A percentile compares a stretch with the other conserved stretches of the same genome.
phyloP scores from a whole-genome alignment of 2,797 vertebrate species.

The Sitta carolinensis region DNA sequence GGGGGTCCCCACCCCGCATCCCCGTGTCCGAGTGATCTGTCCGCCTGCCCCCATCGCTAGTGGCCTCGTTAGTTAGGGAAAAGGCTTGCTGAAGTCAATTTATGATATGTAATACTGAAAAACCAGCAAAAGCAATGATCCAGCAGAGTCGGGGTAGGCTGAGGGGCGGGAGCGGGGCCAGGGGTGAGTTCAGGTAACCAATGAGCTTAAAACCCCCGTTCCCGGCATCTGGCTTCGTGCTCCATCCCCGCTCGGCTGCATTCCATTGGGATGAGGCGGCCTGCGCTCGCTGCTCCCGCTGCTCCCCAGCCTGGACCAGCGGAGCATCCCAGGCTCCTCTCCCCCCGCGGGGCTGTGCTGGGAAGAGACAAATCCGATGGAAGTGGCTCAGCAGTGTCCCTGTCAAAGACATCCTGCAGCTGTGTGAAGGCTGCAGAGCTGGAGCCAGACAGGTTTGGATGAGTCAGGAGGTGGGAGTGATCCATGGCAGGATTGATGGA shows the following conservation, averaged over 20 bases:
- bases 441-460: not conserved
- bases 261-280: not conserved
- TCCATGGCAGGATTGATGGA: not conserved
- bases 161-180: too few relatives aligned
- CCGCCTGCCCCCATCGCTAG: not conserved
- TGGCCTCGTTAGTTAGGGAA: conserved; percentile 53
- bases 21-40: not conserved
- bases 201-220: not conserved
- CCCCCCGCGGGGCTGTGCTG: fast-evolving
- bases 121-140: not conserved
- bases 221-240: not conserved
- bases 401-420: not conserved
- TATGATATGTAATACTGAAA: not conserved
- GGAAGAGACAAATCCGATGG: not conserved
- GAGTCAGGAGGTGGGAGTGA: not conserved
- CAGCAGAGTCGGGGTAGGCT: not conserved
- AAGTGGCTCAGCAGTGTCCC: not conserved
- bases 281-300: not conserved
- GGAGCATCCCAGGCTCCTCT: not conserved
- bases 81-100: conserved; percentile 31
- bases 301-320: not conserved
- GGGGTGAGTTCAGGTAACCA: not conserved
- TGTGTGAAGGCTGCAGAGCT: not conserved
- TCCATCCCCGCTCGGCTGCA: not conserved
- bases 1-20: too few relatives aligned